Conservation (phyloP, 2,888 invertebrate species). For the Andrena dorsata region DNA sequence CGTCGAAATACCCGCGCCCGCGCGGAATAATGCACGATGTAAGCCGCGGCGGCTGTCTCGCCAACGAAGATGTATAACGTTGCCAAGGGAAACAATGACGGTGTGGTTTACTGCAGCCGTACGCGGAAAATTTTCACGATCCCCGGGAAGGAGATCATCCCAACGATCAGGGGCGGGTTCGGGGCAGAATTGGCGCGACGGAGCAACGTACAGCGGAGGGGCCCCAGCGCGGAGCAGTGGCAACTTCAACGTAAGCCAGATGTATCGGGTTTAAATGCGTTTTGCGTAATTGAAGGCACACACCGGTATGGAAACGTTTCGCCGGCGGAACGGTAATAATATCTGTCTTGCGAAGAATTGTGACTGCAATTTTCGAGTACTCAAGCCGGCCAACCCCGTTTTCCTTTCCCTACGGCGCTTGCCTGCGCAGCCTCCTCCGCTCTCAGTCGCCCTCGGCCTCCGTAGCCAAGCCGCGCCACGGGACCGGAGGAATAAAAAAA, state of each 20-base stretch:
- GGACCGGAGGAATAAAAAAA: constrained; percentile 59
- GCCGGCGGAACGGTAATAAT: constrained; percentile 75
- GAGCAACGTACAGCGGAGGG: neutral
- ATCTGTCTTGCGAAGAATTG: constrained; percentile 81
- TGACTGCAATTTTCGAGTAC: constrained; percentile 80
- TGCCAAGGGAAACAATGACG: constrained; percentile 52
- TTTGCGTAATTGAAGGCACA: constrained; percentile 79
- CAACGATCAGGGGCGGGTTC: constrained; percentile 36
- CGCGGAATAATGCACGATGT: constrained; percentile 33
- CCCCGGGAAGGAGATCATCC: constrained; percentile 57
- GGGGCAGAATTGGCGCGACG: neutral
- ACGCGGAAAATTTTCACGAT: constrained; percentile 53
- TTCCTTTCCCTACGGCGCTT: constrained; percentile 20
- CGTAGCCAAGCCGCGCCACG: constrained; percentile 10
- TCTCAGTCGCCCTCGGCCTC: constrained; percentile 1
- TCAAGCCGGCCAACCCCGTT: constrained; percentile 32
- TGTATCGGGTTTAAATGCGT: constrained; percentile 78
- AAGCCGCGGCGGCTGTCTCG: constrained; percentile 37
- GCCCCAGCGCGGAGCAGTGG: neutral
- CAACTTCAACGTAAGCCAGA: constrained; percentile 48
- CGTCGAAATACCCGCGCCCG: constrained; percentile 46
- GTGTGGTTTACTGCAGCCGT: constrained; percentile 51
- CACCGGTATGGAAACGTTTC: constrained; percentile 72
- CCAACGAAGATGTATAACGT: constrained; percentile 58
- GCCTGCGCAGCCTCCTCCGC: constrained; percentile 19